phyloP scores from a whole-genome alignment of 2,113 vertebrate genomes.

The cat (Felis catus) region F.catus_Fca126_mat1.0 CM031414.1:14596501-14597000 shows the following conservation, averaged over 20 bases:
- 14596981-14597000: background rate
- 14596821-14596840: background rate
- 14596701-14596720: background rate
- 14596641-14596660: background rate
- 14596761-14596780: background rate
- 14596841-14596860: background rate
- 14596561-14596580: background rate
- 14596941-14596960: background rate
- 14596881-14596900: background rate
- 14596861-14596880: background rate
- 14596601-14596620: background rate
- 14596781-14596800: too few species aligned
- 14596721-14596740: background rate
- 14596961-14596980: background rate
- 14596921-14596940: background rate
- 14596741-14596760: background rate
- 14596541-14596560: background rate
- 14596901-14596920: background rate
- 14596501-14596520: background rate
- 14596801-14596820: too few species aligned
- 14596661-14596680: background rate
- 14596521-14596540: accelerated
- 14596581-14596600: background rate
- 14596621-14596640: background rate
- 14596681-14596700: background rate